Conservation (phyloP, 2,113 vertebrate genomes). For the Sylvia atricapilla region DNA sequence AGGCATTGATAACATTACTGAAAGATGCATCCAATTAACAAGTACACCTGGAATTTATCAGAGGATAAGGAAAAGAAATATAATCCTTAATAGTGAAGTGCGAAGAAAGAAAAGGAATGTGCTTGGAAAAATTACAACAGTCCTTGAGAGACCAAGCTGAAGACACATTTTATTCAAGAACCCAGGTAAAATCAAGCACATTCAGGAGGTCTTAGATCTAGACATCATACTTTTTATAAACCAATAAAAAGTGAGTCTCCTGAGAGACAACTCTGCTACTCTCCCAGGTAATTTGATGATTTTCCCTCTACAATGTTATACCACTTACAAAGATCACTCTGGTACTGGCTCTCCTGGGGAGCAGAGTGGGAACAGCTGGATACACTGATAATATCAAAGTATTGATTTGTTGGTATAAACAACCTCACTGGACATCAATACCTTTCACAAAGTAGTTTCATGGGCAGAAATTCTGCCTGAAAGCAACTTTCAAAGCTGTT, state of each 20-base stretch:
- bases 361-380: not conserved
- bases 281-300: not conserved
- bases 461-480: not conserved
- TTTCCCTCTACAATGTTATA: not conserved
- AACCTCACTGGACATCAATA: not conserved
- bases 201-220: not conserved
- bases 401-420: not conserved
- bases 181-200: not conserved
- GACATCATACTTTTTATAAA: not conserved
- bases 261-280: not conserved
- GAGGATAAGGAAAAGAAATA: not conserved
- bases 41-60: not conserved
- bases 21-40: not conserved
- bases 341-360: not conserved
- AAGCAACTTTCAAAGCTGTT: accelerated
- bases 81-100: not conserved
- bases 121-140: not conserved
- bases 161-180: not conserved
- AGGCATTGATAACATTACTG: not conserved
- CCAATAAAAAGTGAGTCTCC: not conserved
- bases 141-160: not conserved
- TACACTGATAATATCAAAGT: not conserved
- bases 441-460: not conserved
- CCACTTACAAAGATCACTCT: not conserved
- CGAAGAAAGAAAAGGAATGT: accelerated